phyloP scores from a whole-genome alignment of 2,113 vertebrate genomes.

The Tretioscincus oriximinensis region DNA sequence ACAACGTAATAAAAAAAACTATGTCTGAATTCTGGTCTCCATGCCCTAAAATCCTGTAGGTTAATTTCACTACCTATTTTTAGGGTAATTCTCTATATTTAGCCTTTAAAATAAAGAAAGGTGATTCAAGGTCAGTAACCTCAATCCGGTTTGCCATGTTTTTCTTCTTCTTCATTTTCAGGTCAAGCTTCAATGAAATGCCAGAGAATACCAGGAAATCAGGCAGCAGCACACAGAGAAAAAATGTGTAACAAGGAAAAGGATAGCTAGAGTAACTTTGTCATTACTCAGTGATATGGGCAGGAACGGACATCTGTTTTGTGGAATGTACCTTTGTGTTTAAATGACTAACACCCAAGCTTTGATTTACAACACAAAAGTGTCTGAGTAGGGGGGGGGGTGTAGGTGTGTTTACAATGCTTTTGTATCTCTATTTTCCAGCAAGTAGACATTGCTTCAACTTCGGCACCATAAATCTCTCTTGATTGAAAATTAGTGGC shows the following conservation, averaged over 20 bases:
- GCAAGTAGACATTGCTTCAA: neutral
- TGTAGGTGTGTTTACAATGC: neutral
- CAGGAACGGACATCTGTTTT: conserved; percentile 50
- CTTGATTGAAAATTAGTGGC: too few species aligned
- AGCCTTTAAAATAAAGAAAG: conserved; percentile 28
- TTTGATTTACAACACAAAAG: neutral
- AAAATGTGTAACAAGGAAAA: conserved; percentile 48
- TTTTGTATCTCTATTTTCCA: neutral
- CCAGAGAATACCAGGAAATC: conserved; percentile 71
- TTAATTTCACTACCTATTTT: conserved; percentile 9
- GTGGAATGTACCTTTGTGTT: conserved; percentile 7
- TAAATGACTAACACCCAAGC: neutral
- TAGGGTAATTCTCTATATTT: conserved; percentile 53
- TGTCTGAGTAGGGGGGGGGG: too few species aligned
- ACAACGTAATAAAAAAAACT: neutral
- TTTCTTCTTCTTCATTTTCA: conserved; percentile 20
- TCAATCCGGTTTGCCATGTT: neutral
- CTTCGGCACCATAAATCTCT: neutral
- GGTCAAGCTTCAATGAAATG: neutral
- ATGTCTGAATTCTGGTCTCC: neutral
- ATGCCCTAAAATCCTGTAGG: neutral
- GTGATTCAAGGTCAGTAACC: conserved; percentile 26
- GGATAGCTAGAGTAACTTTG: conserved; percentile 49
- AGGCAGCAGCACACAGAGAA: conserved; percentile 42
- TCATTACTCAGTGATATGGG: conserved; percentile 41